Base-by-base conservation (phyloP, 2,113 vertebrate genomes). In the Helogale parvula region DNA sequence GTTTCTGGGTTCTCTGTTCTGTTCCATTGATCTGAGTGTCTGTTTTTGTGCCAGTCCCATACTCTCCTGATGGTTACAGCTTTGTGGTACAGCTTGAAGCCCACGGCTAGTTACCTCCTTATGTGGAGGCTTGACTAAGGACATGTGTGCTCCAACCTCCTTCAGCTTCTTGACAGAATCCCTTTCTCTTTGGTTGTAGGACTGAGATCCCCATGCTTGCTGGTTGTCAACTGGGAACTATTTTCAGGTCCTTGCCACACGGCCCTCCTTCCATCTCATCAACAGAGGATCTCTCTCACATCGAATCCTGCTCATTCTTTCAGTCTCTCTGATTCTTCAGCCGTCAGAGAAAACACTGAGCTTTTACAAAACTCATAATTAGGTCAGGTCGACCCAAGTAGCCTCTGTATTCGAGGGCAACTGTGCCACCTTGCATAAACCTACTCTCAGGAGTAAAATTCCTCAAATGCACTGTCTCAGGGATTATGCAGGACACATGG, bases 251-350 rank as follows among this genome's bases (percentile, higher is more conserved):
- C 33, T 76, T 93, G 54, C 47, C 72, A 63, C 10, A 11, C 23
- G 45, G 12, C 33, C 11, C 3, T 3, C 25, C 41, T 47, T 82
- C 82, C 21, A 7, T n/a, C 77, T 96, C 33, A 50, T 65, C 69
- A 25, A 33, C 35, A 84, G 52, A 94, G 52, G 92, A 21, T 16
- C 45, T 87, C 57, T 95, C 13, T 88, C 54, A 74, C 47, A 41
- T 25, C 11, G 3, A 84, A 72, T 68, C 41, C 66, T 8, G 63
- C 41, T 57, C 11, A 41, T 14, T 82, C 27, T 74, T 57, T 45
- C n/a, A 76, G 63, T 85, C 71, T 81, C n/a, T 86, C 82, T 69
- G 25, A 84, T 83, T 93, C 52, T 85, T 81, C 65, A 93, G 47
- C 63, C 71, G 31, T 72, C 35, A 45, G 27, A 96, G 41, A 41